These are phyloP conservation scores for Mus caroli DNA, from an alignment of 2,797 vertebrate genomes.

Conservation along the genomic window DNA sequence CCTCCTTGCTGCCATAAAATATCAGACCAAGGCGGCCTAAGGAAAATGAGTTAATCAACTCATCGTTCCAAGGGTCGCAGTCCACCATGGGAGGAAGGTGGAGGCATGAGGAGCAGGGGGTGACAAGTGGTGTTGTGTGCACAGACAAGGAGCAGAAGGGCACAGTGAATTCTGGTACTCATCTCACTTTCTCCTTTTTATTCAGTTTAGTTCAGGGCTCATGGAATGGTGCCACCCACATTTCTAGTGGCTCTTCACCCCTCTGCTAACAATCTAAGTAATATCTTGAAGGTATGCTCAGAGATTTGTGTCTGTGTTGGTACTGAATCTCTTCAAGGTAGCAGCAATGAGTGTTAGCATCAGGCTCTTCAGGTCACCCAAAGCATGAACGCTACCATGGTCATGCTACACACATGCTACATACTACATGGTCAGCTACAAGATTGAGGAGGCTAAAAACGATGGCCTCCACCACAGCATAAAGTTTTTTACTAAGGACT, in stretches of 20 bases:
- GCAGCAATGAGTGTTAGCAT: neutral
- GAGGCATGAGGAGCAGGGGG: neutral
- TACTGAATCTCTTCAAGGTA: neutral
- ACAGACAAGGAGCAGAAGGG: neutral
- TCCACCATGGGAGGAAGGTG: too few relatives aligned
- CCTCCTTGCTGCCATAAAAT: neutral
- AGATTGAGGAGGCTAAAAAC: neutral
- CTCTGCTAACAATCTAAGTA: neutral
- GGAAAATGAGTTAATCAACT: neutral
- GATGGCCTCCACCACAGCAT: too few relatives aligned
- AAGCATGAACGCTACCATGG: neutral
- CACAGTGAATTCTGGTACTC: neutral
- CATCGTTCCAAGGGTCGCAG: neutral
- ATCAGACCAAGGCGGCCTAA: too few relatives aligned
- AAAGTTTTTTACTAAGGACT: neutral
- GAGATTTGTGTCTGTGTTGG: neutral
- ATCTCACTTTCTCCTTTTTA: neutral
- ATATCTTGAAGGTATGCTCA: neutral
- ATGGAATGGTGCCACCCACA: neutral
- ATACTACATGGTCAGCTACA: neutral
- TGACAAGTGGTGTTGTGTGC: neutral
- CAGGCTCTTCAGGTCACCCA: neutral
- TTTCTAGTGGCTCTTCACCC: neutral
- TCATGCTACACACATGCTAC: neutral
- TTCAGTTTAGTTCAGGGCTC: neutral